phyloP scores from a whole-genome alignment of 2,113 vertebrate species.

The Heliornis fulica region DNA sequence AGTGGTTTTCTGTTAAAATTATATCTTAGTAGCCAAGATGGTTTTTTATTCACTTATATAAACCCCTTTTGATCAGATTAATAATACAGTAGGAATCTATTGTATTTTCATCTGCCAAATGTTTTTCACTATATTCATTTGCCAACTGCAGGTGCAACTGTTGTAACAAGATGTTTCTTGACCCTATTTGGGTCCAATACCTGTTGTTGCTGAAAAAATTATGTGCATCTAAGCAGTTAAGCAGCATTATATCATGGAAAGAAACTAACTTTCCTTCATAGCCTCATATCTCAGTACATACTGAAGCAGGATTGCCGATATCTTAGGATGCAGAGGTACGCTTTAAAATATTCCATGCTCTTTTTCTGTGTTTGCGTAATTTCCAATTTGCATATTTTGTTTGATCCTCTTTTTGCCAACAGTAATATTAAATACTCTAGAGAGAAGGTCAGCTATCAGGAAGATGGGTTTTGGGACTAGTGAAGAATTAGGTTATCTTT shows the following conservation, averaged over 20 bases:
- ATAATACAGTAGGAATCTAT: background rate
- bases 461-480: background rate
- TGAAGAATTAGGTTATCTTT: constrained; percentile 35
- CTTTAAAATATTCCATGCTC: background rate
- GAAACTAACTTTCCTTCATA: background rate
- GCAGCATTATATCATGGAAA: background rate
- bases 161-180: background rate
- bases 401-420: background rate
- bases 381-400: background rate
- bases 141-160: background rate
- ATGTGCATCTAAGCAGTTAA: background rate
- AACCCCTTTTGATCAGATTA: background rate
- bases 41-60: background rate
- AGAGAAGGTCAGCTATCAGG: background rate
- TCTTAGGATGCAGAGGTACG: background rate
- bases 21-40: background rate
- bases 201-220: background rate
- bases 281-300: background rate
- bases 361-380: background rate
- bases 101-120: background rate
- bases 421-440: background rate
- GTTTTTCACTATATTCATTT: background rate
- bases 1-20: background rate
- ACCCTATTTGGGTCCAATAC: background rate
- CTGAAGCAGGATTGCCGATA: background rate